Base-by-base conservation (phyloP, 35 echinoderm and acorn worm species). In the Patiria miniata region DNA sequence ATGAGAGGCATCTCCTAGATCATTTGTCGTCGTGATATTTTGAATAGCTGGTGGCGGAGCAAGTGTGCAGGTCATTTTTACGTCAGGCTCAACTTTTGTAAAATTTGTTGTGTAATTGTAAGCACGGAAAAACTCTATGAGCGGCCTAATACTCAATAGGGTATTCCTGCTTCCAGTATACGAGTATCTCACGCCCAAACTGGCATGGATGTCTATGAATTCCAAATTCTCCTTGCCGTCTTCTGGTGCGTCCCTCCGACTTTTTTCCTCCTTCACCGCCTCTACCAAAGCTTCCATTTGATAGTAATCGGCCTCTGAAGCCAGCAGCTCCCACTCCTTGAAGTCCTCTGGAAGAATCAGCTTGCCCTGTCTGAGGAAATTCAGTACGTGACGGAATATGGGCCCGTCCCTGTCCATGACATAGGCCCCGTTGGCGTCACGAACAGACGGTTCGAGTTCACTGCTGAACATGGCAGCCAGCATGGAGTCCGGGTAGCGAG, bases 261-360 rank as follows among this genome's bases (percentile, higher is more conserved):
- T 14, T 30, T 73, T 73, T 0, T 32, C 26, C 3, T 0, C 23
- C 58, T 61, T 30, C 58, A 61, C 58, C 22, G n/a, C n/a, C 15
- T 26, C 61, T n/a, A 28, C 1, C 61, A 68, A 33, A 22, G n/a
- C 61, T 22, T 68, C 32, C 8, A 68, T 18, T 28, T 68, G 61
- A 22, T 29, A 68, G 61, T n/a, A 68, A 22, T 68, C 61, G n/a
- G 61, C 61, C 61, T 68, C 61, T 8, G 61, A 22, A n/a, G 81
- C 36, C 40, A 94, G 60, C 83, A 91, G 56, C 3, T 94, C 93
- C 77, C 84, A 51, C 61, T 94, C 93, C 23, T 90, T 37, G 59
- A 94, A 94, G 58, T 83, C 83, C 36, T 94, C 88, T 9, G 93
- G 93, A 30, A 94, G 80, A 83, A 68, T 83, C 17, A 94, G 88